phyloP scores from a whole-genome alignment of 2,888 invertebrate species.

The Sminthurinus aureus region DNA sequence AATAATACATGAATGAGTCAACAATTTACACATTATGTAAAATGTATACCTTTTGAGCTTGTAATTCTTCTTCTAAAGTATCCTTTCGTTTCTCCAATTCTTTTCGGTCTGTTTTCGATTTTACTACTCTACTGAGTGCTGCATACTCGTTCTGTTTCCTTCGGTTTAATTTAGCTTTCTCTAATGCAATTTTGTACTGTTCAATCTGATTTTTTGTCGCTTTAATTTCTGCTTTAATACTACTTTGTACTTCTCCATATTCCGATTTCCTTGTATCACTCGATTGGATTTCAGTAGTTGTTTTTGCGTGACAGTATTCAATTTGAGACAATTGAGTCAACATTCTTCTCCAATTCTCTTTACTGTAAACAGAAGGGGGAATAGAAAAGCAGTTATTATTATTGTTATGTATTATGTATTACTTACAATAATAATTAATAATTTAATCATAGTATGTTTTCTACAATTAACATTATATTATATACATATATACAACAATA shows the following conservation, averaged over 20 bases:
- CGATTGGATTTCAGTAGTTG: conserved; percentile 79
- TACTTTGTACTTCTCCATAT: conserved; percentile 78
- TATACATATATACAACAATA: no score
- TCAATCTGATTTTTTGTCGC: conserved; percentile 82
- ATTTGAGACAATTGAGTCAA: conserved; percentile 84
- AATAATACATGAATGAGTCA: no score
- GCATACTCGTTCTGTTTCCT: conserved; percentile 94
- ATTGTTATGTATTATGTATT: no score
- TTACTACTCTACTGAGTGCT: conserved; percentile 88
- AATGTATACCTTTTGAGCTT: conserved; percentile 62
- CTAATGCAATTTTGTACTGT: conserved; percentile 71
- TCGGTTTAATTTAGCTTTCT: conserved; percentile 63
- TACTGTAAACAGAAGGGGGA: conserved; percentile 65
- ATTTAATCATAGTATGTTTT: no score
- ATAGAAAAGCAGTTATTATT: no score
- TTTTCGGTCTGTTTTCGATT: conserved; percentile 86
- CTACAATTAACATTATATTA: no score
- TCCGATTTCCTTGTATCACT: conserved; percentile 83
- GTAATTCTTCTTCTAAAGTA: conserved; percentile 76
- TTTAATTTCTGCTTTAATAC: conserved; percentile 81
- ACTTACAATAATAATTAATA: no score
- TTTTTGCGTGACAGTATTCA: conserved; percentile 86
- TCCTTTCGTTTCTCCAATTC: conserved; percentile 75
- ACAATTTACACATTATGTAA: no score
- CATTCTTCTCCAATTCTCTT: conserved; percentile 79